phyloP scores from a whole-genome alignment of 1,140 invertebrate genomes.

The Anoplolepis gracilipes region DNA sequence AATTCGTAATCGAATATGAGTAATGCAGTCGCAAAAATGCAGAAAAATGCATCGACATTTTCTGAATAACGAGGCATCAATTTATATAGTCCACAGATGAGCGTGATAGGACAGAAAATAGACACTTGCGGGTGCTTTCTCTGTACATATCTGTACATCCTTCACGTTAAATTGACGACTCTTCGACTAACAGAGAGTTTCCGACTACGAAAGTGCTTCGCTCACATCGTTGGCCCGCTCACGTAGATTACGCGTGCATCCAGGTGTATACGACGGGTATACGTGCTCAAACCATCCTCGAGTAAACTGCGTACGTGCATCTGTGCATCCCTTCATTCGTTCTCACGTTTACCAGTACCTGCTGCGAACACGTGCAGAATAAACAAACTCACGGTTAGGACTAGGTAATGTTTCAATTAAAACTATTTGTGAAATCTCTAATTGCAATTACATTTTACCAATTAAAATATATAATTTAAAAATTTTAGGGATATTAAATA shows the following conservation, averaged over 20 bases:
- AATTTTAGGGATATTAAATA: neutral
- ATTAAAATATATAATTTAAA: neutral
- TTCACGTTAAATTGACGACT: conserved; percentile 33
- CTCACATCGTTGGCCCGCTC: neutral
- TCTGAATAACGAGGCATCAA: conserved; percentile 18
- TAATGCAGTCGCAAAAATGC: conserved; percentile 25
- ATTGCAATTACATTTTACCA: neutral
- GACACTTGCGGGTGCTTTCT: conserved; percentile 18
- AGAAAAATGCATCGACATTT: conserved; percentile 36
- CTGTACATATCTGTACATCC: neutral
- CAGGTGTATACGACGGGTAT: conserved; percentile 29
- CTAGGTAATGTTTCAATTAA: neutral
- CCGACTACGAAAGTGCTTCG: neutral
- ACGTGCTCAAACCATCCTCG: conserved; percentile 6
- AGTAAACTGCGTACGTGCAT: conserved; percentile 28
- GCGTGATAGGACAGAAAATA: conserved; percentile 38
- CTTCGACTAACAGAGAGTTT: conserved; percentile 22
- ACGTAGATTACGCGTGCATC: conserved; percentile 43
- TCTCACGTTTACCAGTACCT: neutral
- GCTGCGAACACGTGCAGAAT: neutral
- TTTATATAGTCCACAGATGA: conserved; percentile 27
- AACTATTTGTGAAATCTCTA: neutral
- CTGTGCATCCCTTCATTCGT: neutral
- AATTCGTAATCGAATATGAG: neutral
- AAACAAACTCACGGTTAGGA: neutral